phyloP scores from a whole-genome alignment of 2,113 vertebrate species.

The Sclerurus mexicanus region DNA sequence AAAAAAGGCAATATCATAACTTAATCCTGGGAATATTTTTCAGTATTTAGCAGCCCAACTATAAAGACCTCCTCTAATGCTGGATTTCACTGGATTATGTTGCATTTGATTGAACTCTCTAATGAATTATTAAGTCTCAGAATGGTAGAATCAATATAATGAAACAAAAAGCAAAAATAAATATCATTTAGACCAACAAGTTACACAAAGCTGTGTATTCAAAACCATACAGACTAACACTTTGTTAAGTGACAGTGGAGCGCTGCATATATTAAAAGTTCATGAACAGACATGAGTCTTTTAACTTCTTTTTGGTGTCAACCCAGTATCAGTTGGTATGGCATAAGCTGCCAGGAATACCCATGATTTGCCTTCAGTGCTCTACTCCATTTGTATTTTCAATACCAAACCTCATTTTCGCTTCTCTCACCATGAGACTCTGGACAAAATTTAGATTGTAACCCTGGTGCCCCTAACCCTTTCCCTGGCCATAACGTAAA shows the following conservation, averaged over 20 bases:
- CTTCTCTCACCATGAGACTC: background rate
- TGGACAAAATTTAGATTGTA: background rate
- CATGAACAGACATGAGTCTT: background rate
- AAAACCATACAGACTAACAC: background rate
- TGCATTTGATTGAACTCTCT: background rate
- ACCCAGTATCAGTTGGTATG: background rate
- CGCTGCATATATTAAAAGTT: background rate
- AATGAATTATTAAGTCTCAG: background rate
- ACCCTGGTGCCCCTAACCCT: background rate
- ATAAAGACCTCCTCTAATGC: background rate
- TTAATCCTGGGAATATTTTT: background rate
- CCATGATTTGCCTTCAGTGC: background rate
- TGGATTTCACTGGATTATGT: background rate
- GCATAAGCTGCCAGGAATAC: background rate
- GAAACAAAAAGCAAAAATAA: background rate
- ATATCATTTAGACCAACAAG: accelerated
- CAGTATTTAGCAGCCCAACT: background rate
- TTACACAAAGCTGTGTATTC: background rate
- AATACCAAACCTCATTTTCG: background rate
- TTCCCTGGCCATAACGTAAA: background rate
- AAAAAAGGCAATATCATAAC: background rate
- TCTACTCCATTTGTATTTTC: background rate
- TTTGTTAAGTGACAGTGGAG: background rate
- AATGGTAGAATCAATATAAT: background rate
- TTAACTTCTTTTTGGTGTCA: background rate